phyloP scores from a whole-genome alignment of 2,888 invertebrate species.

The Pemphredon lugubris region DNA sequence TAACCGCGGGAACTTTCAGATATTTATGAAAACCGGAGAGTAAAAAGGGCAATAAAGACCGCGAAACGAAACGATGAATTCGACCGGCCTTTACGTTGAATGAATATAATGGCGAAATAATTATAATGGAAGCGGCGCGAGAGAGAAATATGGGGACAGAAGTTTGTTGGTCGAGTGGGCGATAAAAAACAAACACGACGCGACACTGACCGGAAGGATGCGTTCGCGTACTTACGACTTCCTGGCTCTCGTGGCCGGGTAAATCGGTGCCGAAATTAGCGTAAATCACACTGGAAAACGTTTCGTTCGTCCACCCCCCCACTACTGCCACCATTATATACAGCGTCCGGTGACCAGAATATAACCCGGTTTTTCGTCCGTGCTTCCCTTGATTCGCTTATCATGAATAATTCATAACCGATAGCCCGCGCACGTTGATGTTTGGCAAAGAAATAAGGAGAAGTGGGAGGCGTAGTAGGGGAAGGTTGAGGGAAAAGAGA shows the following conservation, averaged over 20 bases:
- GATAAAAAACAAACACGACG: conserved; percentile 60
- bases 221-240: conserved; percentile 74
- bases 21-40: neutral
- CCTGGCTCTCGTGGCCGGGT: conserved; percentile 59
- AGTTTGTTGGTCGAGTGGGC: conserved; percentile 34
- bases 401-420: conserved; percentile 70
- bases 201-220: conserved; percentile 70
- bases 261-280: conserved; percentile 70
- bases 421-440: conserved; percentile 52
- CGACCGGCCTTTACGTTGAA: neutral
- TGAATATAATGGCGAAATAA: neutral
- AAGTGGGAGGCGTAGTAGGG: conserved; percentile 6
- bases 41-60: neutral
- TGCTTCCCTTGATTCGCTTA: conserved; percentile 40
- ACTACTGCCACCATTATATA: conserved; percentile 43
- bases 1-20: neutral
- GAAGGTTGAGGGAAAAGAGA: neutral
- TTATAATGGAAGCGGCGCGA: conserved; percentile 1
- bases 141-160: conserved; percentile 14
- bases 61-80: neutral
- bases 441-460: conserved; percentile 57
- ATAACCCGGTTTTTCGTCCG: conserved; percentile 56
- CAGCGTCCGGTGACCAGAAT: conserved; percentile 55
- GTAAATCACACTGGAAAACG: conserved; percentile 71
- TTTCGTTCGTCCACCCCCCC: conserved; percentile 31